Percentiles rank a stretch among this genome's conserved stretches.
Conservation (phyloP, 2,113 vertebrate species). For the Oryzias melastigma region DNA sequence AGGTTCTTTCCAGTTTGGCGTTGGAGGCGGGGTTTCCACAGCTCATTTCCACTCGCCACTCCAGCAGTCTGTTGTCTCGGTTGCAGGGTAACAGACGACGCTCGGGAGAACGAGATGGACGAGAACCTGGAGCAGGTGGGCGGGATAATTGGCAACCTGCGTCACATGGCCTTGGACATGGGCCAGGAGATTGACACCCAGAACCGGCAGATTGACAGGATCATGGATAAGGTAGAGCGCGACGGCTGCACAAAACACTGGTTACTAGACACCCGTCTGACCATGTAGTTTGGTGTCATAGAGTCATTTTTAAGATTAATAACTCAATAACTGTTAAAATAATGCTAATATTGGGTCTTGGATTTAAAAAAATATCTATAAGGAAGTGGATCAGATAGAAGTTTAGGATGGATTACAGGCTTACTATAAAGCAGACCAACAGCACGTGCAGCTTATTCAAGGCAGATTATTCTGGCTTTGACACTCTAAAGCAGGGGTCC, state of each 20-base stretch:
- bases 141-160: constrained; percentile 97
- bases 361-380: no score
- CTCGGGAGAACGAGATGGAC: constrained; percentile 98
- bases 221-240: constrained; percentile 94
- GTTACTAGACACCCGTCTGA: background rate
- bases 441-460: constrained; percentile 1
- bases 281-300: background rate
- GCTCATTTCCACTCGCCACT: background rate
- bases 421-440: background rate
- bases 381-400: constrained; percentile 8
- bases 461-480: constrained; percentile 8
- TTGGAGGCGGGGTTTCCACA: background rate
- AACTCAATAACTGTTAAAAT: no score
- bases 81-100: constrained; percentile 94
- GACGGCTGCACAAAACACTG: background rate
- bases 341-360: no score
- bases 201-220: constrained; percentile 99
- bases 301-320: no score
- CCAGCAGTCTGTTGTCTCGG: background rate
- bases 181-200: constrained; percentile 99
- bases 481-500: background rate
- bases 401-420: constrained; percentile 18
- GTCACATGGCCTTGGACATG: constrained; percentile 99
- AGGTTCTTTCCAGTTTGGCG: no score
- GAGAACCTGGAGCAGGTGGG: constrained; percentile 99